Evolutionary conservation across 2,797 vertebrate species (phyloP).

Genomic region (Acanthopagrus latus): DNA sequence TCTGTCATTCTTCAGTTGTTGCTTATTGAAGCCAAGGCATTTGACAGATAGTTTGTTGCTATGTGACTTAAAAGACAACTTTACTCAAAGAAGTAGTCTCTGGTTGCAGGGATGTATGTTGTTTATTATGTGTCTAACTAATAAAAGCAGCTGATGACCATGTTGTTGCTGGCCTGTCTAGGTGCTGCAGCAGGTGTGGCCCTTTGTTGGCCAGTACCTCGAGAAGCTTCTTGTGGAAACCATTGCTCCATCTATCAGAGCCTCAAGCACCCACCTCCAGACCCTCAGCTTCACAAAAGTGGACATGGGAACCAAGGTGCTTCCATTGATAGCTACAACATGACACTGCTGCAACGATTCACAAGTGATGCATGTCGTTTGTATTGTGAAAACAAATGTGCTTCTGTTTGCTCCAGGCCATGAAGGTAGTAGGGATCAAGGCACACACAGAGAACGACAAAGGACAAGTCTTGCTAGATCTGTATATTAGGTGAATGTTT

Average conservation of each 20-base stretch:
- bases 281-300: constrained; percentile 93
- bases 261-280: constrained; percentile 91
- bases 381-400: constrained; percentile 7
- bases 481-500: constrained; percentile 90
- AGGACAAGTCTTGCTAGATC: constrained; percentile 92
- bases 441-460: constrained; percentile 91
- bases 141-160: constrained; percentile 9
- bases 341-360: background rate
- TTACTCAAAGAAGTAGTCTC: constrained; percentile 1
- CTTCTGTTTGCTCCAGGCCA: constrained; percentile 82
- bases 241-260: constrained; percentile 91
- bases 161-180: constrained; percentile 55
- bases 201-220: constrained; percentile 93
- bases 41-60: constrained; percentile 26
- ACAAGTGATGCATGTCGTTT: background rate
- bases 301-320: constrained; percentile 94
- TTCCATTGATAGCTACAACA: background rate
- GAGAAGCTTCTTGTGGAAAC: constrained; percentile 93
- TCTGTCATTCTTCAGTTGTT: constrained; percentile 37
- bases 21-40: constrained; percentile 30
- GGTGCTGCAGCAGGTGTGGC: constrained; percentile 95
- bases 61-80: constrained; percentile 10
- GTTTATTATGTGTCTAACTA: background rate
- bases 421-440: constrained; percentile 93
- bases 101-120: background rate